A percentile compares a stretch with the other conserved stretches of the same genome.
Evolutionary conservation across 2,888 invertebrate species (phyloP).

Genomic region (Phymatocera aterrima): DNA sequence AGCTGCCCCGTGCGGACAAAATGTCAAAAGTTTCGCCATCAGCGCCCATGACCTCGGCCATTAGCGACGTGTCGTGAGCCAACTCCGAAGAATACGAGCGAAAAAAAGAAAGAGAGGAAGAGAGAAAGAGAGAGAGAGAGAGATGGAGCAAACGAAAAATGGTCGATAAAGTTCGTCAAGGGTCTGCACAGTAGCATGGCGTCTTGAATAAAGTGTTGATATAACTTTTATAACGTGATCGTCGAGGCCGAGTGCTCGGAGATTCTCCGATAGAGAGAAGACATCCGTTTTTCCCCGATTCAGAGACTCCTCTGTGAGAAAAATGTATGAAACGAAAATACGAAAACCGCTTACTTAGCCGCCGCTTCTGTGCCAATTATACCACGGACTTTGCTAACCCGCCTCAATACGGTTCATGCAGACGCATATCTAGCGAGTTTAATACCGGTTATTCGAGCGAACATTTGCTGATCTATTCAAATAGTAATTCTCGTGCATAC

Average conservation of each 20-base stretch:
- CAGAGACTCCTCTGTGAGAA: neutral
- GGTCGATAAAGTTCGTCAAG: neutral
- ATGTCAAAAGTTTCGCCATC: neutral
- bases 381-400: constrained; percentile 30
- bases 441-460: constrained; percentile 28
- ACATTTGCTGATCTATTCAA: constrained; percentile 41
- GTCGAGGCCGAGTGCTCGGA: too few relatives aligned
- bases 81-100: neutral
- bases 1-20: neutral
- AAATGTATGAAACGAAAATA: constrained; percentile 25
- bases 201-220: too few relatives aligned
- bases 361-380: constrained; percentile 27
- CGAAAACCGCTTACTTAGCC: constrained; percentile 9
- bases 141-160: neutral
- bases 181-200: too few relatives aligned
- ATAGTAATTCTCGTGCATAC: constrained; percentile 35
- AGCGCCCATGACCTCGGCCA: neutral
- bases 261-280: too few relatives aligned
- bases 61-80: neutral
- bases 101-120: neutral
- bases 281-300: too few relatives aligned
- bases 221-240: too few relatives aligned
- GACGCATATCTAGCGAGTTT: constrained; percentile 41
- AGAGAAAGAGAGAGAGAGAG: neutral
- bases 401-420: constrained; percentile 27